Evolutionary conservation across 2,888 invertebrate genomes (phyloP), one percentile per base, ranked within the genome.

Genomic region (Heliconius aoede): DNA sequence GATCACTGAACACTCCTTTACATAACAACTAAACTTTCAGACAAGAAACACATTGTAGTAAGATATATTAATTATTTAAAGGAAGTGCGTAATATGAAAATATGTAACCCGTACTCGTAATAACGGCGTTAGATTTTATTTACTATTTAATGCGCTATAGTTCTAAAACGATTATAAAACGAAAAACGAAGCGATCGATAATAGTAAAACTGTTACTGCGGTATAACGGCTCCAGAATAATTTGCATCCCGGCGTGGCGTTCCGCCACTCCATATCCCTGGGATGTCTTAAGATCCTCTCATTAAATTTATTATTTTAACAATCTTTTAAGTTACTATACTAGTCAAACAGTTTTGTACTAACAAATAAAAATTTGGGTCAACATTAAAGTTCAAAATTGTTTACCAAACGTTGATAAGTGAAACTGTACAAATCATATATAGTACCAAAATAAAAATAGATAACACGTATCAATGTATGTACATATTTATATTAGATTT

Each of bases 361-460:
- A n/a, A 55, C 51, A n/a, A 55, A 32, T 64, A 32, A 32, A 21
- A 32, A 64, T 30, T 9, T 32, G 1, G 64, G 64, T 64, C 64
- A 32, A 64, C 15, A 64, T 32, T 32, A 64, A 64, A 64, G 64
- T 64, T 9, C 64, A 32, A 64, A 64, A n/a, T 64, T 24, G 11
- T 13, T 62, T 64, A 64, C 36, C 32, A 64, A 64, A 11, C 36
- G 32, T 4, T 64, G 36, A 64, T 36, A 36, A 36, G 36, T 24
- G 64, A 64, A n/a, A 64, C 21, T 32, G 32, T 32, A 11, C 32
- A n/a, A 28, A 32, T 64, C 32, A 30, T 32, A 26, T 15, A 24
- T 24, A 36, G 13, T n/a, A 64, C 32, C n/a, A n/a, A 64, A 64
- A 36, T 64, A 36, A 64, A 64, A 9, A 36, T 13, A 36, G n/a